phyloP scores from a whole-genome alignment of 2,888 invertebrate genomes.

The Dysmachus trigonus region DNA sequence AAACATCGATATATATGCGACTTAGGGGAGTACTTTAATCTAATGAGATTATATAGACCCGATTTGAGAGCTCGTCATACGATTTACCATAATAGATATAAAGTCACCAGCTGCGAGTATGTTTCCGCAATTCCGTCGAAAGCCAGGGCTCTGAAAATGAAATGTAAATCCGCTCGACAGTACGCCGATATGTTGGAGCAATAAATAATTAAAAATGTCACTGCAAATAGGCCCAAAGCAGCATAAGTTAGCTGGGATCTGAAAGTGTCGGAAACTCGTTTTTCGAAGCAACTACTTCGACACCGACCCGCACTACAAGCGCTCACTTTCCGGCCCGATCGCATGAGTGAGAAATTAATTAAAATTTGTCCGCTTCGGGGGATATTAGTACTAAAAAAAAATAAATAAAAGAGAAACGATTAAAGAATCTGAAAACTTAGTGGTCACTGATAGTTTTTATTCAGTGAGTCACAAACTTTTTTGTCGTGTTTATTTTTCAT shows the following conservation, averaged over 20 bases:
- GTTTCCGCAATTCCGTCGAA: not conserved
- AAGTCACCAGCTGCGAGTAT: not conserved
- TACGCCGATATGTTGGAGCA: not conserved
- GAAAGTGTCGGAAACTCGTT: not conserved
- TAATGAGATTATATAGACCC: not conserved
- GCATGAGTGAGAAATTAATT: not conserved
- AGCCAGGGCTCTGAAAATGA: not conserved
- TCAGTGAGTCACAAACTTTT: not conserved
- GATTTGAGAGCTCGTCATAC: not conserved
- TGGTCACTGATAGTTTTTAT: not conserved
- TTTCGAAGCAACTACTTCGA: not conserved
- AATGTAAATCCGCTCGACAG: not conserved
- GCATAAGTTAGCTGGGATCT: not conserved
- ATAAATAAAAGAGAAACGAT: not conserved
- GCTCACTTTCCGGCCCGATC: not conserved
- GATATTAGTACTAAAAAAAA: not conserved
- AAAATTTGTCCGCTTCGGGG: not conserved
- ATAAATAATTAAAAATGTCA: conserved; percentile 15
- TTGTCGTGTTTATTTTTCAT: not conserved
- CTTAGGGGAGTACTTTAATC: not conserved
- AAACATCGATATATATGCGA: not conserved
- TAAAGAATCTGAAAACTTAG: not conserved
- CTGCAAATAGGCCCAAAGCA: not conserved
- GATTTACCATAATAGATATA: not conserved
- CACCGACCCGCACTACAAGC: not conserved